These are phyloP conservation scores for Thamnophis sirtalis DNA, from an alignment of 2,113 vertebrate genomes.

Conservation along the genomic window DNA sequence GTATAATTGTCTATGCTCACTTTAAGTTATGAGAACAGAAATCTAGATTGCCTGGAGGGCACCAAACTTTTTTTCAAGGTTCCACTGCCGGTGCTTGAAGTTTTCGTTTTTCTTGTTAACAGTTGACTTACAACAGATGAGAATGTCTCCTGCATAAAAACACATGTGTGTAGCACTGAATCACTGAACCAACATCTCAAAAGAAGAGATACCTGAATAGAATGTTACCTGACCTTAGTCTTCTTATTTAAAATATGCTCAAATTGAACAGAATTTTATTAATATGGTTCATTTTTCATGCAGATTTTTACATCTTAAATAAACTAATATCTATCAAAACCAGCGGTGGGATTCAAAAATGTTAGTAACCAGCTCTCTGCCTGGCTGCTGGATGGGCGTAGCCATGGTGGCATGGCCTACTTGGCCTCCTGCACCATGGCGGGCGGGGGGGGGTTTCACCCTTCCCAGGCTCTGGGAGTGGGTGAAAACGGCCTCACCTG, in stretches of 20 bases:
- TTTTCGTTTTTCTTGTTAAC: not conserved
- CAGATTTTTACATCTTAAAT: not conserved
- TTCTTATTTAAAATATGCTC: not conserved
- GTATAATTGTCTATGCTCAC: not conserved
- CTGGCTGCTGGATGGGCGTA: no score
- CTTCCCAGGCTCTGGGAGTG: no score
- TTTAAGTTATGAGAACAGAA: not conserved
- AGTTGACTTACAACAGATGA: not conserved
- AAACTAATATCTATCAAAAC: not conserved
- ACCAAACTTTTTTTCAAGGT: not conserved
- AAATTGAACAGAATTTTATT: not conserved
- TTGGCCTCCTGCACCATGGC: no score
- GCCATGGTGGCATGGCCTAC: no score
- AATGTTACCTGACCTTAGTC: not conserved
- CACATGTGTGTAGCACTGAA: not conserved
- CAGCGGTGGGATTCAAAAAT: no score
- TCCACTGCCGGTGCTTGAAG: not conserved
- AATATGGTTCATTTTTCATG: not conserved
- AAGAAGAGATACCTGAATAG: not conserved
- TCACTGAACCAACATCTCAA: not conserved
- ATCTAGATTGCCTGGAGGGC: not conserved
- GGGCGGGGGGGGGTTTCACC: no score
- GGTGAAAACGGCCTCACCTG: no score
- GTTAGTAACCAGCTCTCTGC: no score
- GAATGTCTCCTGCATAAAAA: not conserved